Percentiles rank a stretch among this genome's conserved stretches.
These are phyloP conservation scores for Ptychodera flava DNA, from an alignment of 35 echinoderm and acorn worm species.

Conservation along the genomic window DNA sequence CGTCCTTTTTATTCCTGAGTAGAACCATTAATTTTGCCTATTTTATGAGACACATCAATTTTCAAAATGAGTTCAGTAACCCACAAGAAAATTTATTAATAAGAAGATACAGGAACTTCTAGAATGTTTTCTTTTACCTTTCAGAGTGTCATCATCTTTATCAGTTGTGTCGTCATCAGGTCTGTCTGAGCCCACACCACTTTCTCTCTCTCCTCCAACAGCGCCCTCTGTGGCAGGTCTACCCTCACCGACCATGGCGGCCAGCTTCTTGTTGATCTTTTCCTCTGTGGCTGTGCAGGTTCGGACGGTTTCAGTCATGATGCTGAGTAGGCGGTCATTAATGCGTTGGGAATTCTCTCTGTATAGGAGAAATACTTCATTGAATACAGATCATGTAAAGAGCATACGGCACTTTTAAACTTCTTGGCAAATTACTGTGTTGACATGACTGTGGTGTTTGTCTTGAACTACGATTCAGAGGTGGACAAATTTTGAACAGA, in stretches of 20 bases:
- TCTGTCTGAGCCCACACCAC: background rate
- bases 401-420: too few species aligned
- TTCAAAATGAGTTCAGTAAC: too few species aligned
- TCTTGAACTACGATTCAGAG: too few species aligned
- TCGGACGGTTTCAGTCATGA: conserved; percentile 59
- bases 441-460: too few species aligned
- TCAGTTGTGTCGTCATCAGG: background rate
- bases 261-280: conserved; percentile 62
- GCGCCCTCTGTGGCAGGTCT: conserved; percentile 27
- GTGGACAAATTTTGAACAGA: too few species aligned
- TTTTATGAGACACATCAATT: too few species aligned
- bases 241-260: conserved; percentile 13
- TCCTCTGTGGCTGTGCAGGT: conserved; percentile 76
- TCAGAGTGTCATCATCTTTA: background rate
- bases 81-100: too few species aligned
- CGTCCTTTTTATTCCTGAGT: too few species aligned
- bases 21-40: too few species aligned
- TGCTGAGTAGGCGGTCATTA: conserved; percentile 74
- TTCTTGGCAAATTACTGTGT: too few species aligned
- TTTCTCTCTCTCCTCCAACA: conserved; percentile 12
- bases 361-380: background rate
- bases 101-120: too few species aligned
- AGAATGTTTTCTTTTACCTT: background rate
- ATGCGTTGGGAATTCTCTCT: conserved; percentile 69
- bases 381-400: too few species aligned